Evolutionary conservation across 2,888 invertebrate genomes (phyloP), one percentile per base, ranked within the genome.

Genomic region (Yponomeuta evonymella): DNA sequence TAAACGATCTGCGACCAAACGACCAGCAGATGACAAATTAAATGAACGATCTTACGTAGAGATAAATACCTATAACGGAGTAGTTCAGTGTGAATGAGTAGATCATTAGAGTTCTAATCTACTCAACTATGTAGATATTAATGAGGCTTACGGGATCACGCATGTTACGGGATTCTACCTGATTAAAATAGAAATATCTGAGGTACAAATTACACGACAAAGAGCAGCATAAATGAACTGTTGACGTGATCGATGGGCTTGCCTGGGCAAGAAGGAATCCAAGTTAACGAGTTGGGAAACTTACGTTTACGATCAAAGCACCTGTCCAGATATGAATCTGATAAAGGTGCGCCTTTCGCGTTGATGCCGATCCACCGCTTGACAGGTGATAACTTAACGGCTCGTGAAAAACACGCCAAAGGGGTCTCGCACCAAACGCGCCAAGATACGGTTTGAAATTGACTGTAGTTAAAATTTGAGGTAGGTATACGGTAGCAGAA

Each of bases 281-380:
- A 58, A 15, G 51, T 58, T 58, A 58, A 58, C 5, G 51, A 58
- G 15, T 58, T 65, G 30, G 65, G 29, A 29, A 65, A 65, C 65
- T 65, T 58, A 58, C 12, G 12, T 58, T 65, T 29, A 30, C 33
- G 65, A 65, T 65, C 65, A 65, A 65, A 65, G 65, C 65, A 11
- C 30, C 12, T 12, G 9, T 65, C 65, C 65, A 23, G 29, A 29
- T 29, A 29, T 65, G 12, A 65, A 65, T 30, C 33, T 65, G 51
- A 58, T 58, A 58, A 58, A 58, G 51, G 51, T 58, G 15, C 51
- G 51, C 33, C 65, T 65, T 65, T 30, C 65, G 29, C 65, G 65
- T 65, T 65, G 65, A 65, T 33, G 2, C 29, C 2, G 65, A 30
- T 30, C 10, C 30, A 30, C 33, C 10, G 30, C 29, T 29, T 65